phyloP scores from a whole-genome alignment of 1,140 invertebrate genomes.

The Phymastichus coffea region DNA sequence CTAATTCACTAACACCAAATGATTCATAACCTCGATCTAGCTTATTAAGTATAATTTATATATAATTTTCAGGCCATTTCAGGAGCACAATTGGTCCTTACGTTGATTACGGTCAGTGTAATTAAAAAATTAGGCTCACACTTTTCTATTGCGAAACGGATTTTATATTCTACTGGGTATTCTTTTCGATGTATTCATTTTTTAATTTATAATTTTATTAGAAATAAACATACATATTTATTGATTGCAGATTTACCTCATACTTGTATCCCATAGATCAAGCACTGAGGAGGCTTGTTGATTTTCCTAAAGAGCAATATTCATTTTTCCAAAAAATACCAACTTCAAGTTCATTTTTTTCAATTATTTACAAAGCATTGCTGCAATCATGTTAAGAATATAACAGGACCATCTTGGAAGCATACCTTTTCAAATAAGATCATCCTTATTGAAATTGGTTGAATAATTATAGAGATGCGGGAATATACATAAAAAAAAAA shows the following conservation, averaged over 20 bases:
- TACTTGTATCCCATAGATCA: slow-evolving; percentile 92
- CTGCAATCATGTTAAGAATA: slow-evolving; percentile 81
- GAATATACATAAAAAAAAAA: slow-evolving; percentile 78
- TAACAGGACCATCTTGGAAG: slow-evolving; percentile 77
- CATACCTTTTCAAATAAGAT: slow-evolving; percentile 87
- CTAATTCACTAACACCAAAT: slow-evolving; percentile 7
- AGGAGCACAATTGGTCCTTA: slow-evolving; percentile 91
- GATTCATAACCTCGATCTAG: slow-evolving; percentile 22
- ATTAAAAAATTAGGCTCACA: slow-evolving; percentile 89
- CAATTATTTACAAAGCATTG: slow-evolving; percentile 85
- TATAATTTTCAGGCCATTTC: slow-evolving; percentile 86
- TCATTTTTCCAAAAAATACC: slow-evolving; percentile 63
- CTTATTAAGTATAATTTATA: too few species aligned
- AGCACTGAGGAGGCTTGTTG: slow-evolving; percentile 78
- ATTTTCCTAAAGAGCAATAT: slow-evolving; percentile 68
- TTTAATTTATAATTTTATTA: slow-evolving; percentile 1
- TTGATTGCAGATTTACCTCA: slow-evolving; percentile 66
- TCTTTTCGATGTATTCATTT: slow-evolving; percentile 12
- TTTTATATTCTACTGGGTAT: slow-evolving; percentile 81
- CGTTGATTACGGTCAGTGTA: slow-evolving; percentile 88
- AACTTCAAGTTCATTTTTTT: slow-evolving; percentile 64
- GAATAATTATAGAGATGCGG: slow-evolving; percentile 87
- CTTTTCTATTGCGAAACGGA: slow-evolving; percentile 91
- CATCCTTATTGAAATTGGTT: slow-evolving; percentile 95
- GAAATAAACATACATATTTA: slow-evolving; percentile 16